These are phyloP conservation scores for Epistrophella euchroma DNA, from an alignment of 2,888 invertebrate genomes.

Conservation along the genomic window DNA sequence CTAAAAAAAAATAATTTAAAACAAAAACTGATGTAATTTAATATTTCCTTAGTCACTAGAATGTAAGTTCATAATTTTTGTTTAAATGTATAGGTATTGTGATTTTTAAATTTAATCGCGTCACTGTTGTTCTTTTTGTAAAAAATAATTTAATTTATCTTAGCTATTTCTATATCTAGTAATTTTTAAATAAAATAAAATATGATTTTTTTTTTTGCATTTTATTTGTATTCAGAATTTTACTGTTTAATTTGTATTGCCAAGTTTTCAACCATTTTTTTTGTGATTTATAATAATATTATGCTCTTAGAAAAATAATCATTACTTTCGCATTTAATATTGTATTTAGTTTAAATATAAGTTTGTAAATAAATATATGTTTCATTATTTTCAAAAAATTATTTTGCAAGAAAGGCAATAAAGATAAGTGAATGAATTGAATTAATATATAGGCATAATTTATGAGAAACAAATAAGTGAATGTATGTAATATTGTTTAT, in stretches of 20 bases:
- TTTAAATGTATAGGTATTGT: conserved; percentile 16
- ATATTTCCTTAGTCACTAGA: conserved; percentile 75
- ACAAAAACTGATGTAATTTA: conserved; percentile 58
- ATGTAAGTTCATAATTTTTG: conserved; percentile 42
- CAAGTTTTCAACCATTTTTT: conserved; percentile 46
- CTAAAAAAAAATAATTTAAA: background rate
- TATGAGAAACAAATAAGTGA: conserved; percentile 14
- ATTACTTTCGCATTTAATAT: conserved; percentile 47
- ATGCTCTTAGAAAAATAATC: conserved; percentile 54
- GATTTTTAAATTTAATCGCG: background rate
- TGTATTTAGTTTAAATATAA: conserved; percentile 18
- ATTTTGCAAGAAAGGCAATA: background rate
- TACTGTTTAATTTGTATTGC: conserved; percentile 30
- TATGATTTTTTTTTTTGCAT: background rate
- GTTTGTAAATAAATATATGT: conserved; percentile 62
- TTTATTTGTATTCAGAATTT: conserved; percentile 17
- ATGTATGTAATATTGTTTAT: conserved; percentile 14
- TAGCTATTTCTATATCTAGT: no score
- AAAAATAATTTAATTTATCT: conserved; percentile 1
- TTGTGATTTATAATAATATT: conserved; percentile 63
- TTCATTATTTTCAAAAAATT: conserved; percentile 30
- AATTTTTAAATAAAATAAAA: background rate
- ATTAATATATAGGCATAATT: conserved; percentile 15
- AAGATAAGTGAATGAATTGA: conserved; percentile 18
- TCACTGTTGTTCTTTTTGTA: conserved; percentile 19